Base-by-base conservation (phyloP, 2,888 invertebrate species). In the Nebria brevicollis region DNA sequence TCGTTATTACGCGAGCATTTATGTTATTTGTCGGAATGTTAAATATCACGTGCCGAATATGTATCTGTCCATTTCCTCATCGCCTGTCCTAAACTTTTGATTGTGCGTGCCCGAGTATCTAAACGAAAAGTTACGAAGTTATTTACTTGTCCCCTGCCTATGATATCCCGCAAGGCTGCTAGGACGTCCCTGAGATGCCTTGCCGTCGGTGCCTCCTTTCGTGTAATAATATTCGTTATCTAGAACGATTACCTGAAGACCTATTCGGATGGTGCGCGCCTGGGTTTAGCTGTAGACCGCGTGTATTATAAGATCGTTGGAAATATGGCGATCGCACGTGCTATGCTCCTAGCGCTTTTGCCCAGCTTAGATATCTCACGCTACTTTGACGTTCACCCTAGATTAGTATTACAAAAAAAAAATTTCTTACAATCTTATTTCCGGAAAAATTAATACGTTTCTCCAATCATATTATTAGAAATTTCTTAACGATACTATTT, bases 251-350 rank as follows among this genome's bases (percentile, higher is more conserved):
- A 80, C 79, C 75, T 75, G 75, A 75, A 80, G 75, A 68, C 75
- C 75, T 64, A 75, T 75, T 64, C 64, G 20, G 42, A 43, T 54
- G 64, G 75, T 54, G 54, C 54, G 54, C 54, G 54, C 6, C 54
- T 54, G 54, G 54, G 54, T 54, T 54, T 54, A 54, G 54, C 54
- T 54, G 54, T 34, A 54, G 54, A 54, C 54, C 54, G 75, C 15
- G 34, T 70, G 66, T 73, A 34, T 34, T 20, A 26, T 75, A 80
- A 75, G 80, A 75, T 68, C 75, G 43, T 70, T 64, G 70, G 75
- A 80, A 80, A 72, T 75, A 80, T 80, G 75, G 80, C 80, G 54
- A 41, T 75, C 26, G 75, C 65, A 80, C 80, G 80, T 80, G 80
- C 54, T 75, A 64, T 54, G 70, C 80, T 72, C 13, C 34, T n/a